Base-by-base conservation (phyloP, 2,888 invertebrate genomes). In the Megastigmus dorsalis region DNA sequence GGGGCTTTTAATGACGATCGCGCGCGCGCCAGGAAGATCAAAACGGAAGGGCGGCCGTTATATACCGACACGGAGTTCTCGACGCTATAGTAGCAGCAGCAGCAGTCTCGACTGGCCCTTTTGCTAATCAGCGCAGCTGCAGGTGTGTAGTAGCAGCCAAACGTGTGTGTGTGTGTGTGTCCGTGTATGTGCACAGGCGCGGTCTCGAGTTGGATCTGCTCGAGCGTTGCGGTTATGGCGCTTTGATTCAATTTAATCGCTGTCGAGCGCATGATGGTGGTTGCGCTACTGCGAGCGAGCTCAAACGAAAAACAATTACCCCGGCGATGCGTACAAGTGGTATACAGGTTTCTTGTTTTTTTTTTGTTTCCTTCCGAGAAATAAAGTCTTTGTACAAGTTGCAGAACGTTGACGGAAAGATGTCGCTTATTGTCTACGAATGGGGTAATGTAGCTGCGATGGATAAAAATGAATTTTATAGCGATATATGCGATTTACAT, bases 231-330 rank as follows among this genome's bases (percentile, higher is more conserved):
- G 36, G 10, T 36, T n/a, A 28, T 41, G n/a, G n/a, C 3, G 38
- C 36, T 36, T 57, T 59, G 57, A 68, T 57, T 57, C 28, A 33
- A 68, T 68, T 68, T 68, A 48, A 59, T 68, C 36, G 28, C 36
- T 48, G 28, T 7, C 15, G 28, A 20, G 10, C 15, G 15, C 3
- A n/a, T n/a, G n/a, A n/a, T n/a, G n/a, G n/a, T n/a, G 43, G 43
- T 18, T 43, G 23, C 28, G 10, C n/a, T n/a, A n/a, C n/a, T n/a
- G n/a, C n/a, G 5, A 33, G 10, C 15, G n/a, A 15, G 38, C 15
- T 3, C 7, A 30, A 33, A 50, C 38, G 13, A 68, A 48, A n/a
- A 50, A 68, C 41, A 67, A 41, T 41, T 10, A 45, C 18, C 28
- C 1, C 18, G 13, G n/a, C n/a, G n/a, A n/a, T n/a, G n/a, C n/a